Base-by-base conservation (phyloP, 2,113 vertebrate species). In the Lynx canadensis region DNA sequence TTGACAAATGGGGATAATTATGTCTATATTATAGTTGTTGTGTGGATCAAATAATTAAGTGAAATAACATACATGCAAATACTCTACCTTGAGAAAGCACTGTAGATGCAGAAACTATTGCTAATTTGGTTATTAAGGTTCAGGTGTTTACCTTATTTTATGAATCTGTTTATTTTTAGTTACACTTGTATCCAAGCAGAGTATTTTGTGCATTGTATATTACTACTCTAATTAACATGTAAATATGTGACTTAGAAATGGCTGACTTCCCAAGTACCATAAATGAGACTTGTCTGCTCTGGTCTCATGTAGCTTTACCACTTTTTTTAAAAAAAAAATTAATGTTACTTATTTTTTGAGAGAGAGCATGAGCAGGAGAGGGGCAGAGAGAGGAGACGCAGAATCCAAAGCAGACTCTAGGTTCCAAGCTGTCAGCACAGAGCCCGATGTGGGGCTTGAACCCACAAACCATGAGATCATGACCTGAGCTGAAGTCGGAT, bases 131-230 rank as follows among this genome's bases (percentile, higher is more conserved):
- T 84, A 80, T 69, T 74, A 86, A 89, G 38, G 21, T 89, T 3
- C 41, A 71, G 69, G 25, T 66, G n/a, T 83, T 81, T 81, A 45
- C 80, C 52, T 85, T 81, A 81, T 74, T 90, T 85, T 82, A 85
- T 73, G 57, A 76, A 68, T 86, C 65, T 81, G 41, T 82, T 92
- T 93, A 45, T 85, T 89, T 91, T 68, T 93, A 60, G 80, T 48
- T 78, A 48, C 4, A 90, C 18, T 78, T 78, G 31, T 63, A 91
- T 69, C 38, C 74, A 63, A n/a, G 60, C 29, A 50, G 31, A 88
- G 33, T 31, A 66, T 57, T 93, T 87, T 79, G 48, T 74, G 23
- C 15, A 13, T 48, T 57, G 6, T 33, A 45, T 36, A 76, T 55
- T 60, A 68, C 27, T 92, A 45, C 87, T 60, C 15, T 82, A 76